Percentiles rank a stretch among this genome's conserved stretches.
phyloP scores from a whole-genome alignment of 2,888 invertebrate genomes.

The Tachystola acroxantha region DNA sequence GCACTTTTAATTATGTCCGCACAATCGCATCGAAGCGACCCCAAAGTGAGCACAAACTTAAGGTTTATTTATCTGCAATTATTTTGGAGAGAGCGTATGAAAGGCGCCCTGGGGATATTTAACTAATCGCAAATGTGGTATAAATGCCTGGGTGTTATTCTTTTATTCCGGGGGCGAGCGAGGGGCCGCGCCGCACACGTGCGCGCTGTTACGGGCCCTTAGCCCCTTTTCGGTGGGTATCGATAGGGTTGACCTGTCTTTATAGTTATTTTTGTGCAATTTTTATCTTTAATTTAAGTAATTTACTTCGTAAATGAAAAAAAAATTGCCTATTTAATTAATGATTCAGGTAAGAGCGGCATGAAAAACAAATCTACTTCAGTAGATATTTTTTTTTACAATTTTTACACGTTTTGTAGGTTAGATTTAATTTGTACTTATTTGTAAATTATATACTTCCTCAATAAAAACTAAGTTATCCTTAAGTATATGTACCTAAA shows the following conservation, averaged over 20 bases:
- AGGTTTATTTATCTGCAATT: slow-evolving; percentile 69
- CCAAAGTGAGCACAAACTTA: slow-evolving; percentile 33
- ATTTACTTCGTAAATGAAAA: no score
- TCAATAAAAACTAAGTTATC: no score
- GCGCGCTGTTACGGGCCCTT: slow-evolving; percentile 55
- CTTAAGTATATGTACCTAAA: no score
- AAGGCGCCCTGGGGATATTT: slow-evolving; percentile 34
- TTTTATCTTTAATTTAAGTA: no score
- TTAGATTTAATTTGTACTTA: no score
- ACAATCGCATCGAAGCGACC: slow-evolving; percentile 24
- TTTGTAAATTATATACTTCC: no score
- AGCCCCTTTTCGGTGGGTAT: slow-evolving; percentile 34
- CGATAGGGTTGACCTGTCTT: slow-evolving; percentile 58
- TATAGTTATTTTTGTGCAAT: slow-evolving; percentile 31
- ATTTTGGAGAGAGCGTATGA: slow-evolving; percentile 42
- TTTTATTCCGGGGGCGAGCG: slow-evolving; percentile 21
- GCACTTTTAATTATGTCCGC: slow-evolving; percentile 26
- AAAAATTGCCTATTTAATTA: no score
- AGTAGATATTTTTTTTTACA: no score
- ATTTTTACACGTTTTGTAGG: no score
- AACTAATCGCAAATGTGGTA: slow-evolving; percentile 55
- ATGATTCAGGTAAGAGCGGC: no score
- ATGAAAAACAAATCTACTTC: no score
- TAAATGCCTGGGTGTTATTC: slow-evolving; percentile 47
- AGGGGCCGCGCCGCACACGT: slow-evolving; percentile 49